A percentile compares a stretch with the other conserved stretches of the same genome.
phyloP scores from a whole-genome alignment of 2,113 vertebrate genomes.

The Lophochroa leadbeateri region DNA sequence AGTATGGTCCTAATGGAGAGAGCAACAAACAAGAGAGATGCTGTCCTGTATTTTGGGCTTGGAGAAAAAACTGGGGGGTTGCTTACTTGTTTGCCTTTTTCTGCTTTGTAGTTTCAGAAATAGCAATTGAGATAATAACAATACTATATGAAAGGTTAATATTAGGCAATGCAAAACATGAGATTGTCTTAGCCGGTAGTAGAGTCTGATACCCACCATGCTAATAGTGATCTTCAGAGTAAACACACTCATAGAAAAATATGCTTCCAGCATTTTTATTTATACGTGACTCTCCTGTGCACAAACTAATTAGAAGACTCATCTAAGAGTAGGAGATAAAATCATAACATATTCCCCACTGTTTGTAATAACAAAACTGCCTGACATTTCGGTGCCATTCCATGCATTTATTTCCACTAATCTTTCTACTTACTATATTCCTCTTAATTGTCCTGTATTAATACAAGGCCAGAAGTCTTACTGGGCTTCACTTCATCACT shows the following conservation, averaged over 20 bases:
- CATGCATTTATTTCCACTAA: background rate
- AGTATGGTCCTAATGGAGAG: background rate
- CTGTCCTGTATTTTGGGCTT: background rate
- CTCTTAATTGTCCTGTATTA: background rate
- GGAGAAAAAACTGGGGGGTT: background rate
- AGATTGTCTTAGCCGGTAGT: background rate
- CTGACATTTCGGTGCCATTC: background rate
- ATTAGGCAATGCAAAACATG: background rate
- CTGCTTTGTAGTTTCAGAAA: background rate
- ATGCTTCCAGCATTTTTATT: background rate
- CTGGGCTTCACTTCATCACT: background rate
- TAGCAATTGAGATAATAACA: background rate
- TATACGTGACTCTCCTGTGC: background rate
- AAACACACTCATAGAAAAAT: background rate
- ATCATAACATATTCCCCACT: background rate
- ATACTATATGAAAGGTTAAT: background rate
- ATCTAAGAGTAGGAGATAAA: background rate
- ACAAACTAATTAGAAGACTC: background rate
- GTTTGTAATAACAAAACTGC: background rate
- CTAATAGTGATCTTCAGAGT: background rate
- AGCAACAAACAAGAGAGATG: background rate
- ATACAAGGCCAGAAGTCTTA: background rate
- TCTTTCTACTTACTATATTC: background rate
- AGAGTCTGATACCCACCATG: background rate
- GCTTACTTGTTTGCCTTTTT: background rate